These are phyloP conservation scores for Mastomys coucha DNA, from an alignment of 2,113 vertebrate species.

Conservation along the genomic window DNA sequence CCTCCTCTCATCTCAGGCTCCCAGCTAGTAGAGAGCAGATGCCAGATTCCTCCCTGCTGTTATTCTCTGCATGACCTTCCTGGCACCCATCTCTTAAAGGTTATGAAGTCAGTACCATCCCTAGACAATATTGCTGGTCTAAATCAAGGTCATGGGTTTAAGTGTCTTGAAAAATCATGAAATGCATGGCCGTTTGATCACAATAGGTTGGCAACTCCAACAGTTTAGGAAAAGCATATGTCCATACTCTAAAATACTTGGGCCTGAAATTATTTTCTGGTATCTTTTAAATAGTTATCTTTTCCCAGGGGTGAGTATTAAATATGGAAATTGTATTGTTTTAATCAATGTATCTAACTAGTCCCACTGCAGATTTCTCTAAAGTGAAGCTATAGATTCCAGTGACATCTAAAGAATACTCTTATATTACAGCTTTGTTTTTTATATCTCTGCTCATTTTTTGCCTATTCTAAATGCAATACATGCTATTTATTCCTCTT, in stretches of 20 bases:
- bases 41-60: neutral
- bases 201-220: neutral
- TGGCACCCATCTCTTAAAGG: neutral
- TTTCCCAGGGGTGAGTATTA: neutral
- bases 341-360: conserved; percentile 42
- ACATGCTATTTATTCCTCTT: conserved; percentile 73
- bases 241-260: conserved; percentile 57
- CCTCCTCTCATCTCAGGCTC: neutral
- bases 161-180: neutral
- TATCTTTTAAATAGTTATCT: conserved; percentile 43
- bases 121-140: neutral
- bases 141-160: neutral
- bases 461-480: conserved; percentile 56
- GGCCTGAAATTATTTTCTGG: neutral
- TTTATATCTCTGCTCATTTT: conserved; percentile 73
- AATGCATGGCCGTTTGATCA: neutral
- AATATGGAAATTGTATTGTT: neutral
- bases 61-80: neutral
- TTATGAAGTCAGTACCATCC: neutral
- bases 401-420: conserved; percentile 51
- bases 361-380: neutral
- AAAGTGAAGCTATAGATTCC: conserved; percentile 19
- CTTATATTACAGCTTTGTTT: conserved; percentile 61
- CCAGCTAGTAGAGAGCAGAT: neutral
- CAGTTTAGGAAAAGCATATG: neutral